Percentiles rank a stretch among this genome's conserved stretches.
Conservation (phyloP, 2,888 invertebrate species). For the Cheilosia urbana region DNA sequence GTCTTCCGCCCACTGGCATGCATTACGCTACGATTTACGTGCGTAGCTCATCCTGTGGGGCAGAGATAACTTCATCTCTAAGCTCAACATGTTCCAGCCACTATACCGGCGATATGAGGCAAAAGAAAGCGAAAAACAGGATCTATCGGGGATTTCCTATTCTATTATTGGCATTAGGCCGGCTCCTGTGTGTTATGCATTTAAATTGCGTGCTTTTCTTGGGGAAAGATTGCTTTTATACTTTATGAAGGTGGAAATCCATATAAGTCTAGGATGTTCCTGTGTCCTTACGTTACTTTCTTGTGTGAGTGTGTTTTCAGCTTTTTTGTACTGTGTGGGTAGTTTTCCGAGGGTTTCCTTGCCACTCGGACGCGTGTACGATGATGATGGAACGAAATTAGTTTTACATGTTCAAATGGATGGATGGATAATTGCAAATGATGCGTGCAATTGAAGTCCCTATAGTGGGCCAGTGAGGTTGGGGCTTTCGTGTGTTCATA, state of each 20-base stretch:
- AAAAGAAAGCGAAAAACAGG: slow-evolving; percentile 77
- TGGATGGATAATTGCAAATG: slow-evolving; percentile 69
- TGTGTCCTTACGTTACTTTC: slow-evolving; percentile 30
- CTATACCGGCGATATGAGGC: background rate
- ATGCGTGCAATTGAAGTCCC: slow-evolving; percentile 62
- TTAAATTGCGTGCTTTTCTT: slow-evolving; percentile 84
- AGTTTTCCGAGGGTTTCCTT: slow-evolving; percentile 5
- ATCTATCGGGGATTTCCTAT: slow-evolving; percentile 84
- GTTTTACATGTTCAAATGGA: slow-evolving; percentile 62
- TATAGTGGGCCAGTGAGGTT: slow-evolving; percentile 7
- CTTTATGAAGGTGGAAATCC: slow-evolving; percentile 76
- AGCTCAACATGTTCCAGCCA: slow-evolving; percentile 71
- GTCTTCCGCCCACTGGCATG: slow-evolving; percentile 25
- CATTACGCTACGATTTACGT: slow-evolving; percentile 73
- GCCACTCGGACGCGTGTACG: slow-evolving; percentile 27
- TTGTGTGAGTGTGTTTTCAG: background rate
- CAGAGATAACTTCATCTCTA: slow-evolving; percentile 75
- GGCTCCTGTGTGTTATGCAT: slow-evolving; percentile 84
- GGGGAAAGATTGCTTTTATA: slow-evolving; percentile 76
- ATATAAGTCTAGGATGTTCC: slow-evolving; percentile 62
- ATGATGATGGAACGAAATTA: slow-evolving; percentile 62
- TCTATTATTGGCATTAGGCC: slow-evolving; percentile 84
- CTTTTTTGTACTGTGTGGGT: slow-evolving; percentile 3
- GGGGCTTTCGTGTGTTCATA: background rate
- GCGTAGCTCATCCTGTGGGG: slow-evolving; percentile 73